phyloP scores from a whole-genome alignment of 2,888 invertebrate species.

The Sceliomorpha sp. region DNA sequence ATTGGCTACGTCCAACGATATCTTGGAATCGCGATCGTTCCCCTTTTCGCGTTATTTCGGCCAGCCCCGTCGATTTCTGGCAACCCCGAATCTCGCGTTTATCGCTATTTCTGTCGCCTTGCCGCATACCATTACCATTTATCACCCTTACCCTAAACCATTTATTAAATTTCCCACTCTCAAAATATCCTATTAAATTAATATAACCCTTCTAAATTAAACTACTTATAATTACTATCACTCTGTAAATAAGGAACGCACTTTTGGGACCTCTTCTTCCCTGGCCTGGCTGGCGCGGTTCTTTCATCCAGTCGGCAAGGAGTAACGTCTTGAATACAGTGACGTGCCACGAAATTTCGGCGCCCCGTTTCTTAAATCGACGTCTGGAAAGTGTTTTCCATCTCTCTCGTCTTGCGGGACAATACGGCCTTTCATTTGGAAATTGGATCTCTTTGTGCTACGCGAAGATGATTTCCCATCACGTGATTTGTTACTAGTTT shows the following conservation, averaged over 20 bases:
- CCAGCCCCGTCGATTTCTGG: slow-evolving; percentile 46
- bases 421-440: slow-evolving; percentile 56
- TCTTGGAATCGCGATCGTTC: slow-evolving; percentile 43
- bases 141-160: slow-evolving; percentile 63
- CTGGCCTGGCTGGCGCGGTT: too few species aligned
- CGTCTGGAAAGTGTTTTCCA: slow-evolving; percentile 33
- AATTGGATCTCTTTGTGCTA: slow-evolving; percentile 56
- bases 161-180: slow-evolving; percentile 61
- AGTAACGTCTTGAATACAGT: slow-evolving; percentile 37
- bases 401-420: slow-evolving; percentile 45
- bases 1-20: slow-evolving; percentile 8
- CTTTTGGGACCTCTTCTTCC: slow-evolving; percentile 50
- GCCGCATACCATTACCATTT: slow-evolving; percentile 68
- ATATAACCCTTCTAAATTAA: too few species aligned
- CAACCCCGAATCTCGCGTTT: slow-evolving; percentile 41
- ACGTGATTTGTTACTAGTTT: too few species aligned
- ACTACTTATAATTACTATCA: too few species aligned
- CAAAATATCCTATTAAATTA: slow-evolving; percentile 18
- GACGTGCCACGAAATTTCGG: slow-evolving; percentile 25
- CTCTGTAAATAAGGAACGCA: slow-evolving; percentile 19
- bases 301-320: slow-evolving; percentile 43
- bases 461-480: too few species aligned
- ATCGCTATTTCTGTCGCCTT: slow-evolving; percentile 39
- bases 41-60: slow-evolving; percentile 35
- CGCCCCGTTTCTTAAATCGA: slow-evolving; percentile 44